Evolutionary conservation across 2,888 invertebrate species (phyloP).

Genomic region (Lasioglossum calceatum): DNA sequence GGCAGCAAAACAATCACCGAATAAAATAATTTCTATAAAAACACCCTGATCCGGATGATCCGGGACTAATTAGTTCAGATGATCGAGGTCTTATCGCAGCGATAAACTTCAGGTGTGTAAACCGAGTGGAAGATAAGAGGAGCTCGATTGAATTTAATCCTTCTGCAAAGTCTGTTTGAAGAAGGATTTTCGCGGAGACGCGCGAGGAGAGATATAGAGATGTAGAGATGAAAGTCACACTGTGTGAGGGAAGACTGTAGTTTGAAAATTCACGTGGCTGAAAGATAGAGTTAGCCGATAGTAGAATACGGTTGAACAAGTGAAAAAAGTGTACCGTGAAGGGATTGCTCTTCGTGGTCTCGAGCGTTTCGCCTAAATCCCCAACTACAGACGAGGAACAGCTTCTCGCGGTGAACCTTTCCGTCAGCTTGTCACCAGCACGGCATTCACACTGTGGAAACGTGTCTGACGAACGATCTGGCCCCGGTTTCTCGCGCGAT

Average conservation of each 20-base stretch:
- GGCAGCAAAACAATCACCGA: background rate
- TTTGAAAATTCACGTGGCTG: background rate
- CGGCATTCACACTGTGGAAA: conserved; percentile 16
- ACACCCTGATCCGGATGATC: background rate
- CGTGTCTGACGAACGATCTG: conserved; percentile 40
- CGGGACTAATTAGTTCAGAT: background rate
- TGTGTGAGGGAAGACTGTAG: too few species aligned
- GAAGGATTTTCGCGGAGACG: background rate
- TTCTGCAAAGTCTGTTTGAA: background rate
- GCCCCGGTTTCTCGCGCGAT: conserved; percentile 57
- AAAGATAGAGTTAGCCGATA: background rate
- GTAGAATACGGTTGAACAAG: background rate
- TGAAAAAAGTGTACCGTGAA: background rate
- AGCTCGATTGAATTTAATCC: background rate
- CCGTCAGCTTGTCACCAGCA: conserved; percentile 20
- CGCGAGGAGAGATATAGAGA: too few species aligned
- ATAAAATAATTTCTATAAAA: background rate
- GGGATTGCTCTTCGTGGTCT: background rate
- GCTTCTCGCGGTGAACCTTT: conserved; percentile 15
- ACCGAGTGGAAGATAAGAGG: background rate
- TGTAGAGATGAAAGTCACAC: too few species aligned
- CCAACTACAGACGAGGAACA: background rate
- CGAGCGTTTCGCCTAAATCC: background rate
- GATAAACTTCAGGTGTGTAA: background rate
- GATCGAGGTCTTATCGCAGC: background rate